These are phyloP conservation scores for Syngnathus floridae DNA, from an alignment of 2,113 vertebrate species.

Conservation along the genomic window DNA sequence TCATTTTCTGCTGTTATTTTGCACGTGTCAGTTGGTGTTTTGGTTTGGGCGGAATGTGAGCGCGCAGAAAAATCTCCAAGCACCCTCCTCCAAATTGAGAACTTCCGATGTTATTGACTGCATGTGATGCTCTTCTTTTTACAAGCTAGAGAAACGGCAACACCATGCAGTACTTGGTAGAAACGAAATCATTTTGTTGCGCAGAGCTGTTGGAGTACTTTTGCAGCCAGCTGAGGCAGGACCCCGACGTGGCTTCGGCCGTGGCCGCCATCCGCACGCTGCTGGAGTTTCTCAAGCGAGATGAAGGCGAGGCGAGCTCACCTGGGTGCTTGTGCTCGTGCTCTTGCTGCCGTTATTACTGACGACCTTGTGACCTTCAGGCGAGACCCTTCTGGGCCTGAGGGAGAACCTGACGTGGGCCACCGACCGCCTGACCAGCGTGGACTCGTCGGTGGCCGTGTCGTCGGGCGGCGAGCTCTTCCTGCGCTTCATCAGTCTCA, in stretches of 20 bases:
- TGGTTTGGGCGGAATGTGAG: too few relatives aligned
- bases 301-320: slow-evolving; percentile 68
- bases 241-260: slow-evolving; percentile 86
- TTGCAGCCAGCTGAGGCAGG: slow-evolving; percentile 78
- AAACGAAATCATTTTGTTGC: not conserved
- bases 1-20: too few relatives aligned
- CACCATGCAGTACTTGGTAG: too few relatives aligned
- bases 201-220: slow-evolving; percentile 88
- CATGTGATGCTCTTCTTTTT: too few relatives aligned
- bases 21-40: too few relatives aligned
- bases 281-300: slow-evolving; percentile 85
- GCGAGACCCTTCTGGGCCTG: slow-evolving; percentile 88
- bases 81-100: too few relatives aligned
- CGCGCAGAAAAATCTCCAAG: too few relatives aligned
- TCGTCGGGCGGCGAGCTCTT: slow-evolving; percentile 94
- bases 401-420: slow-evolving; percentile 83
- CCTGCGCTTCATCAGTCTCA: slow-evolving; percentile 94
- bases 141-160: too few relatives aligned
- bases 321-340: not conserved
- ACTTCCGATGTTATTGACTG: too few relatives aligned
- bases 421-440: slow-evolving; percentile 77
- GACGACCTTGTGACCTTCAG: slow-evolving; percentile 51
- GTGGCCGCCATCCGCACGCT: slow-evolving; percentile 88
- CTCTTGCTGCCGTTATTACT: too few relatives aligned
- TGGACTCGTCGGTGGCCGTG: slow-evolving; percentile 92